Evolutionary conservation across 2,113 vertebrate species (phyloP).

Genomic region (Malurus alboscapulatus): DNA sequence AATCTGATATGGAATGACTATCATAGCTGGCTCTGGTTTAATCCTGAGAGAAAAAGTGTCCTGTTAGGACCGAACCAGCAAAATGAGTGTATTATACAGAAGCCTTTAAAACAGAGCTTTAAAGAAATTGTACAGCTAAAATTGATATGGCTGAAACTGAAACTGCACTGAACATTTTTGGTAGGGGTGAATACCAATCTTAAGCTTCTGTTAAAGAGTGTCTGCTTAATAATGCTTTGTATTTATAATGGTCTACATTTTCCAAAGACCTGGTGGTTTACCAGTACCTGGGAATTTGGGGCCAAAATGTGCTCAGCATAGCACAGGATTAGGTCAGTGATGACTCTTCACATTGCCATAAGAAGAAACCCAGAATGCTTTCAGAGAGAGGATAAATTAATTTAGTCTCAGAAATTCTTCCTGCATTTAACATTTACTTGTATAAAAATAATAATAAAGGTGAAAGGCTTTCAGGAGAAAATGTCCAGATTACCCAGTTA

Average conservation of each 20-base stretch:
- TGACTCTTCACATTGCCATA: rapidly evolving
- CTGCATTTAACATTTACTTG: not conserved
- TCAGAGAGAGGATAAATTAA: not conserved
- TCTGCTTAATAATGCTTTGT: not conserved
- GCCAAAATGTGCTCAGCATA: not conserved
- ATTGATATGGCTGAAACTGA: not conserved
- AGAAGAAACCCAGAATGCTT: not conserved
- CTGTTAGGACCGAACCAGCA: not conserved
- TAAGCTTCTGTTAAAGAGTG: not conserved
- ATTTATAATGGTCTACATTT: not conserved
- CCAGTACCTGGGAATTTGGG: not conserved
- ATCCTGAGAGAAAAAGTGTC: not conserved
- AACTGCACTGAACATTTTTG: not conserved
- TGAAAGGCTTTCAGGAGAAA: not conserved
- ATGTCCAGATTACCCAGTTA: not conserved
- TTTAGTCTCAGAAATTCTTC: not conserved
- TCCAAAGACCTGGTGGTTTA: not conserved
- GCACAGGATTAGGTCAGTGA: not conserved
- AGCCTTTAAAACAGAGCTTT: not conserved
- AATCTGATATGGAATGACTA: not conserved
- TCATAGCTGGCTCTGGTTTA: not conserved
- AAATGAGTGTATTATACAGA: not conserved
- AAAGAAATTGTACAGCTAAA: not conserved
- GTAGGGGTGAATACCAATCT: not conserved
- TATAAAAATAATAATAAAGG: not conserved